Evolutionary conservation across 35 echinoderm and acorn worm species (phyloP), one percentile per base, ranked within the genome.

Genomic region (Ophioderma brevispina): DNA sequence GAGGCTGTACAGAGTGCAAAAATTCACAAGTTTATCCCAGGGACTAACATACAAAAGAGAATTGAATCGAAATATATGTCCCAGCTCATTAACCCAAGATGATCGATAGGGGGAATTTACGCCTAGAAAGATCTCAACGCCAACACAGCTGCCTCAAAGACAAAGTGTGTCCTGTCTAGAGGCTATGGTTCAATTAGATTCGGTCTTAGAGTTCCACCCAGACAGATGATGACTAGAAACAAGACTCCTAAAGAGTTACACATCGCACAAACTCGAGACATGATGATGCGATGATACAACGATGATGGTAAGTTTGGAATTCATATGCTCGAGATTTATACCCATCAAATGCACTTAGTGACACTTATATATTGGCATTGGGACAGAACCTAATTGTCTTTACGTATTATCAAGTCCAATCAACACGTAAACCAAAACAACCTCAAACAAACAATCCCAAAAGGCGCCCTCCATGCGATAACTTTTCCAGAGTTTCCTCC

Each of bases 21-120:
- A 19, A 76, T 98, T 5, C 78, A 93, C 13, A 13, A 34, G 35
- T 41, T 95, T 33, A 98, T 98, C 32, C 96, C 96, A 1, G 96
- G 96, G 13, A 98, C 93, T 13, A 87, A 77, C 38, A 79, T 98
- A 78, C 95, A 93, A 33, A 94, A 87, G 75, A 81, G 85, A 37
- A 84, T 98, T 14, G 84, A 98, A 64, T 76, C 88, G 13, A 98
- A 98, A 76, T 90, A 95, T 21, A 95, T 90, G 88, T 90, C 84
- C 35, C 93, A 98, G 80, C 96, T 98, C 1, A 89, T 94, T 43
- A 98, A 21, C 89, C 95, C 23, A 95, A 94, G 80, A 89, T 95
- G 90, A 82, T 86, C 11, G 35, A 33, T 25, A 92, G 75, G 35
- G 35, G 56, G 78, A 76, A 56, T 36, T 38, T 36, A 42, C 2